Base-by-base conservation (phyloP, 2,888 invertebrate genomes). In the Operophtera brumata region DNA sequence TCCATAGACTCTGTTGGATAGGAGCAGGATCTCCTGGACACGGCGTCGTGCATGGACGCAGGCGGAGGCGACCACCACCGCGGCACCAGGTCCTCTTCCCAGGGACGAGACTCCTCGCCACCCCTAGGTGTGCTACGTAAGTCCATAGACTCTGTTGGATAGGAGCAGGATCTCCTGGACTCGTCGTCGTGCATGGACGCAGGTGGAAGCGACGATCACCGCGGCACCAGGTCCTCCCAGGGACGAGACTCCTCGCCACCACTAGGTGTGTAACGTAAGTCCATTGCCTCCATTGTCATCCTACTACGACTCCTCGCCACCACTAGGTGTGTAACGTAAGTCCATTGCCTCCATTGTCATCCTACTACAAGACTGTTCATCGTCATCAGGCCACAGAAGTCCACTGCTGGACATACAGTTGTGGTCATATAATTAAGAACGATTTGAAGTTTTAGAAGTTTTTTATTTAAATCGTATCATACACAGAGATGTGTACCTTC, bases 141-240 rank as follows among this genome's bases (percentile, higher is more conserved):
- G 64, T n/a, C n/a, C 20, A 20, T 20, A 20, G 20, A 20, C 20
- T 20, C 20, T 20, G 20, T 20, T 20, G 20, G 20, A 20, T 45
- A 57, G 48, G 35, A 53, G 11, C 61, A 61, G 56, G 56, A 60
- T 20, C 57, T 60, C 39, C 43, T 54, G 25, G 67, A 64, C 51
- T 59, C 57, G 13, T 28, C 54, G 51, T 70, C 78, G 64, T 82
- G 81, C 40, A 76, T 85, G 84, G 86, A 85, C 56, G 74, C 77
- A 57, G 74, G 75, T 35, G 82, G 77, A 11, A 79, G 75, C 37
- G 72, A 64, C 32, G 73, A 67, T 42, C 74, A 66, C 41, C 57
- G 59, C 14, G 56, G 59, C 36, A 41, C 47, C 61, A 44, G 66
- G 11, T 59, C 65, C 3, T 47, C 62, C 8, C 65, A 59, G 47